Percentiles rank a stretch among this genome's conserved stretches.
phyloP scores from a whole-genome alignment of 2,797 vertebrate species.

The Melanotaenia maccullochi region DNA sequence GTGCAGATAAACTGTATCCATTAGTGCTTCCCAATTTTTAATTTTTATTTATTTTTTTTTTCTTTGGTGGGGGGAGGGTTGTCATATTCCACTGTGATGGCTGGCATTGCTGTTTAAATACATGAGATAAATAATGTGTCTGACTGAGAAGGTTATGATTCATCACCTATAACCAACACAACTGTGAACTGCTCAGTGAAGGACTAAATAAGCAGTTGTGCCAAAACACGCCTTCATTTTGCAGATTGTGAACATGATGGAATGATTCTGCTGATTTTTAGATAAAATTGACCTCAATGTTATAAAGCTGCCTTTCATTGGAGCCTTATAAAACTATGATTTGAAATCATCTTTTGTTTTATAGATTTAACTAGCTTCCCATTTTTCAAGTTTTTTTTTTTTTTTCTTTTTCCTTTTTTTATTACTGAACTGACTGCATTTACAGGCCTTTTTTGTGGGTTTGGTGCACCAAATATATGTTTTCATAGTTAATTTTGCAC shows the following conservation, averaged over 20 bases:
- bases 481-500: slow-evolving; percentile 1
- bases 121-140: slow-evolving; percentile 55
- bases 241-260: slow-evolving; percentile 6
- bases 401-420: not conserved
- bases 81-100: slow-evolving; percentile 26
- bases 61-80: not conserved
- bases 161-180: slow-evolving; percentile 39
- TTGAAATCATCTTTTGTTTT: slow-evolving; percentile 29
- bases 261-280: not conserved
- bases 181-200: slow-evolving; percentile 28
- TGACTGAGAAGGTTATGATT: slow-evolving; percentile 53
- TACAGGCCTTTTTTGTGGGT: not conserved
- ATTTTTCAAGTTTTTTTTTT: slow-evolving; percentile 20
- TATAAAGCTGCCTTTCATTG: slow-evolving; percentile 7
- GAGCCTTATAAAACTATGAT: slow-evolving; percentile 10
- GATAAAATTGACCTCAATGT: slow-evolving; percentile 1
- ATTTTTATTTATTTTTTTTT: slow-evolving; percentile 6
- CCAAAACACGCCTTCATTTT: slow-evolving; percentile 9
- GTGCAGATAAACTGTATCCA: not conserved
- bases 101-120: slow-evolving; percentile 49
- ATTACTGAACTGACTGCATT: not conserved
- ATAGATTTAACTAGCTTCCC: slow-evolving; percentile 5
- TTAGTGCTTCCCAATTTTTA: not conserved
- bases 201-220: slow-evolving; percentile 42
- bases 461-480: not conserved